Conservation (phyloP, 2,797 vertebrate species). For the Rallus crepitans region DNA sequence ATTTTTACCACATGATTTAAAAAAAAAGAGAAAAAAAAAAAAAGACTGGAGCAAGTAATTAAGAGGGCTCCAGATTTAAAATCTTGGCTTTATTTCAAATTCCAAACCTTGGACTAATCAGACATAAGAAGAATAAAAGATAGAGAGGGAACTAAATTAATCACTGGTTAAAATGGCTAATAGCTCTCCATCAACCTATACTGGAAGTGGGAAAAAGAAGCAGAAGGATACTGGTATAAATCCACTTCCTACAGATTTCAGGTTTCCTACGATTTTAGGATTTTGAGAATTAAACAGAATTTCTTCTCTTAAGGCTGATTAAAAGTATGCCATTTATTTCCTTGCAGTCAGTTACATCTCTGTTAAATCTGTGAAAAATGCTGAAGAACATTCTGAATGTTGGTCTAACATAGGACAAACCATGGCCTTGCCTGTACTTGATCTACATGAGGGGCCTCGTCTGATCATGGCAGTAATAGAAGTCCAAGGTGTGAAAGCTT, state of each 20-base stretch:
- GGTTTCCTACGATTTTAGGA: background rate
- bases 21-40: background rate
- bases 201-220: background rate
- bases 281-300: background rate
- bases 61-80: conserved; percentile 55
- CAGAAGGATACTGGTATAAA: background rate
- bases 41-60: conserved; percentile 61
- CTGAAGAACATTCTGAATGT: background rate
- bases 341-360: background rate
- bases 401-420: background rate
- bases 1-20: conserved; percentile 32
- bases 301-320: background rate
- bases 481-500: background rate
- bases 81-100: conserved; percentile 52
- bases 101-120: conserved; percentile 14
- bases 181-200: background rate
- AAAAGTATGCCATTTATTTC: background rate
- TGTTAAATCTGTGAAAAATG: background rate
- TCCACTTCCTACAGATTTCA: background rate
- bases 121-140: conserved; percentile 1
- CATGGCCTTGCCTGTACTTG: background rate
- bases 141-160: conserved; percentile 16
- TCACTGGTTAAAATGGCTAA: background rate
- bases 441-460: background rate
- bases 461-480: background rate